Percentiles rank a stretch among this genome's conserved stretches.
Evolutionary conservation across 2,797 vertebrate species (phyloP).

Genomic region (Basileuterus tristriatus): DNA sequence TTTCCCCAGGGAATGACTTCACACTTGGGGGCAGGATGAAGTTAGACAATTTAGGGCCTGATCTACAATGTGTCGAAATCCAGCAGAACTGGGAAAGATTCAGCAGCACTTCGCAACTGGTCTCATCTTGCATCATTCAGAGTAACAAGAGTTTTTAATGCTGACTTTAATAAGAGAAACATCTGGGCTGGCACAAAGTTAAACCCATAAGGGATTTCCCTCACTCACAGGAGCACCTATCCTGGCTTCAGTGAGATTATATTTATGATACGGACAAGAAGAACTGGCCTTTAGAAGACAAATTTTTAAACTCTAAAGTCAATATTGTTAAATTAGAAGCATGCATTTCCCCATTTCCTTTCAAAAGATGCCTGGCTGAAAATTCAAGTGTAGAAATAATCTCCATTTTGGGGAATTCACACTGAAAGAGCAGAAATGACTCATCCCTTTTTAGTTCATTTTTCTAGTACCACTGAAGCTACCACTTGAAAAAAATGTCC

Average conservation of each 20-base stretch:
- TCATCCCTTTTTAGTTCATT: neutral
- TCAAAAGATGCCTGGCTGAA: neutral
- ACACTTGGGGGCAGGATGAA: neutral
- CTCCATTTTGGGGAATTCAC: neutral
- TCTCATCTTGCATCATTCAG: neutral
- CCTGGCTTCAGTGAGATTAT: neutral
- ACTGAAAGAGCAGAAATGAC: neutral
- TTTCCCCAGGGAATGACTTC: constrained; percentile 7
- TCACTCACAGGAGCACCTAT: neutral
- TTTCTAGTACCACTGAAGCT: neutral
- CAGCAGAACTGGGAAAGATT: neutral
- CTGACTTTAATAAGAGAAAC: constrained; percentile 9
- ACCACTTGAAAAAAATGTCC: neutral
- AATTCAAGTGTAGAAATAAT: neutral
- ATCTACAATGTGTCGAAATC: constrained; percentile 3
- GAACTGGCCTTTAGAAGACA: neutral
- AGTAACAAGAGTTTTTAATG: neutral
- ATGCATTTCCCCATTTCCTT: neutral
- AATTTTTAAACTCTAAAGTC: constrained; percentile 8
- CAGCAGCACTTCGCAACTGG: neutral
- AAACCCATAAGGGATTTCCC: neutral
- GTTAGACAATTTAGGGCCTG: neutral
- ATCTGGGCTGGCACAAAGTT: neutral
- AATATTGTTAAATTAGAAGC: neutral
- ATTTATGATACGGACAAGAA: neutral